A percentile compares a stretch with the other conserved stretches of the same genome.
These are phyloP conservation scores for Cheilosia urbana DNA, from an alignment of 2,888 invertebrate genomes.

Conservation along the genomic window DNA sequence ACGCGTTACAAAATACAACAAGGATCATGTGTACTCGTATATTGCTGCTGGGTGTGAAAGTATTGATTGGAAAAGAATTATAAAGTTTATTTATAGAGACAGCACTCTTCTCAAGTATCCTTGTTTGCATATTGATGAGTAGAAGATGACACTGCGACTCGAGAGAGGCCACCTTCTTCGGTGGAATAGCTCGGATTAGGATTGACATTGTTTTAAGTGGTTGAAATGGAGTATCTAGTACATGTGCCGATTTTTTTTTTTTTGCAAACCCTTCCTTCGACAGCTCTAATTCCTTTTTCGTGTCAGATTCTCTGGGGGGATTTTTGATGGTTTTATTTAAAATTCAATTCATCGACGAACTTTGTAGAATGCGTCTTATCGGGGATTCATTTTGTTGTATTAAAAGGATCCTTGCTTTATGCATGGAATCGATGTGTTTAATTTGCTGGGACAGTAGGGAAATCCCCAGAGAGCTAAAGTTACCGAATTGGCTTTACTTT, in stretches of 20 bases:
- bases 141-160: constrained; percentile 38
- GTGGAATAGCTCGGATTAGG: constrained; percentile 50
- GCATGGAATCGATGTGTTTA: constrained; percentile 22
- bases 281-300: constrained; percentile 45
- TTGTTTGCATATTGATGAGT: constrained; percentile 69
- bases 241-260: constrained; percentile 9
- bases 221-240: constrained; percentile 25
- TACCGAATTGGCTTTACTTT: constrained; percentile 26
- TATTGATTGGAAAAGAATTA: constrained; percentile 71
- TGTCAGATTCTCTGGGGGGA: constrained; percentile 45
- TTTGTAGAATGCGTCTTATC: constrained; percentile 7
- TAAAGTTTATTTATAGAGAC: constrained; percentile 39
- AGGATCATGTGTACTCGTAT: constrained; percentile 9
- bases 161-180: constrained; percentile 3
- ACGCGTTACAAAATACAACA: no score
- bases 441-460: constrained; percentile 26
- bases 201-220: constrained; percentile 68
- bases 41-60: constrained; percentile 44
- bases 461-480: constrained; percentile 39
- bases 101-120: constrained; percentile 20
- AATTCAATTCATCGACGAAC: constrained; percentile 61
- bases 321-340: constrained; percentile 53
- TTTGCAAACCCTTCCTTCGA: constrained; percentile 5
- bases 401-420: constrained; percentile 31
- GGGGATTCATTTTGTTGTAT: constrained; percentile 4